Evolutionary conservation across 37 sponge, comb jelly and placozoan species (phyloP).

Genomic region (Ianthella basta): DNA sequence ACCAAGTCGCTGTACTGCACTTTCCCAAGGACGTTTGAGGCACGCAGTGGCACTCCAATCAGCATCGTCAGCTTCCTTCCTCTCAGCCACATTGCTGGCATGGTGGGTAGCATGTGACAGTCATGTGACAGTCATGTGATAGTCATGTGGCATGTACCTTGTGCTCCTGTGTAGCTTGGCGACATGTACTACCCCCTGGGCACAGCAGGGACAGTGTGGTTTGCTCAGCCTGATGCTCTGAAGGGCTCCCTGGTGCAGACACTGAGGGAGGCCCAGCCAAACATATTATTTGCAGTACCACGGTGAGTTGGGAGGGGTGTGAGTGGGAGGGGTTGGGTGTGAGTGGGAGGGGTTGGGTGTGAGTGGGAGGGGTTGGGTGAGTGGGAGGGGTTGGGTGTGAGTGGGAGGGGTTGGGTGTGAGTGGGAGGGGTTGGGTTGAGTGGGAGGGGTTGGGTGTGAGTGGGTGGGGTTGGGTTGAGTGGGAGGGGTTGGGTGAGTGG

Average conservation of each 20-base stretch:
- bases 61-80: conserved; percentile 36
- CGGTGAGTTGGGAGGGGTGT: conserved; percentile 30
- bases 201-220: conserved; percentile 47
- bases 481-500: too few relatives aligned
- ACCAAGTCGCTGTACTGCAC: background rate
- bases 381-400: too few relatives aligned
- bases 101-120: background rate
- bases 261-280: conserved; percentile 71
- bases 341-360: too few relatives aligned
- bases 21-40: background rate
- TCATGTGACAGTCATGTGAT: background rate
- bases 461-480: too few relatives aligned
- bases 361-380: too few relatives aligned
- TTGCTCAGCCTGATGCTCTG: conserved; percentile 93
- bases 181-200: conserved; percentile 61
- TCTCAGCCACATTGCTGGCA: conserved; percentile 40
- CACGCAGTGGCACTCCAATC: too few relatives aligned
- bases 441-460: too few relatives aligned
- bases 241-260: conserved; percentile 81
- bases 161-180: conserved; percentile 40
- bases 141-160: too few relatives aligned
- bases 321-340: too few relatives aligned
- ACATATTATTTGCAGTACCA: conserved; percentile 76
- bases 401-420: too few relatives aligned
- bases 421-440: too few relatives aligned